These are phyloP conservation scores for Rapana venosa DNA, from an alignment of 2,888 invertebrate genomes.

Conservation along the genomic window DNA sequence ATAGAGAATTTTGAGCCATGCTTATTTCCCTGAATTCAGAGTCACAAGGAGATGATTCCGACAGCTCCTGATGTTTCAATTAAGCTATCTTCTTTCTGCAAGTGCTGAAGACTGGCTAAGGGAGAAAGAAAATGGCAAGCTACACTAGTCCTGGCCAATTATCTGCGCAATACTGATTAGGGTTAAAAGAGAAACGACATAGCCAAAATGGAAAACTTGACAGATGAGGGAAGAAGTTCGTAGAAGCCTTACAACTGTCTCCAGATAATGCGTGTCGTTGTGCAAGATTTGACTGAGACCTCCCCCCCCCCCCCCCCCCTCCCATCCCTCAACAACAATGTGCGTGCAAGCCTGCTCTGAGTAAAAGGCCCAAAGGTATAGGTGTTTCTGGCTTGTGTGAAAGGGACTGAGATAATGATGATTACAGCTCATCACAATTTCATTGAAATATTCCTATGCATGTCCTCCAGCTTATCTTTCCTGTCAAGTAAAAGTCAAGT, in stretches of 20 bases:
- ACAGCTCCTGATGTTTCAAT: too few species aligned
- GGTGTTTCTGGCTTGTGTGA: neutral
- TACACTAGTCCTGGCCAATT: neutral
- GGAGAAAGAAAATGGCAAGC: neutral
- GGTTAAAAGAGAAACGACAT: neutral
- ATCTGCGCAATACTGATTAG: constrained; percentile 10
- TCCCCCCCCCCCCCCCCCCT: neutral
- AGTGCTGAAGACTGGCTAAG: neutral
- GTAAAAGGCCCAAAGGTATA: neutral
- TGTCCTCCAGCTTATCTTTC: constrained; percentile 7
- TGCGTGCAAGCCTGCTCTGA: neutral
- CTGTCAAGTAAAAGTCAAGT: neutral
- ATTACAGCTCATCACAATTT: neutral
- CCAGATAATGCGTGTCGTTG: neutral
- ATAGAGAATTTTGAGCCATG: too few species aligned
- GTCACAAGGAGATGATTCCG: too few species aligned
- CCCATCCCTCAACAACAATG: too few species aligned
- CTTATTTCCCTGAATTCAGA: too few species aligned
- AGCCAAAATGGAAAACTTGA: neutral
- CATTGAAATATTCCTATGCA: constrained; percentile 4
- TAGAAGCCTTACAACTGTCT: neutral
- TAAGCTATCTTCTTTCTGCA: neutral
- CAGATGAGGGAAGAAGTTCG: neutral
- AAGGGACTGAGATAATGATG: neutral
- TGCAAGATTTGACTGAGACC: neutral